Evolutionary conservation across 2,797 vertebrate species (phyloP).

Genomic region (Sebastes ruberrimus): DNA sequence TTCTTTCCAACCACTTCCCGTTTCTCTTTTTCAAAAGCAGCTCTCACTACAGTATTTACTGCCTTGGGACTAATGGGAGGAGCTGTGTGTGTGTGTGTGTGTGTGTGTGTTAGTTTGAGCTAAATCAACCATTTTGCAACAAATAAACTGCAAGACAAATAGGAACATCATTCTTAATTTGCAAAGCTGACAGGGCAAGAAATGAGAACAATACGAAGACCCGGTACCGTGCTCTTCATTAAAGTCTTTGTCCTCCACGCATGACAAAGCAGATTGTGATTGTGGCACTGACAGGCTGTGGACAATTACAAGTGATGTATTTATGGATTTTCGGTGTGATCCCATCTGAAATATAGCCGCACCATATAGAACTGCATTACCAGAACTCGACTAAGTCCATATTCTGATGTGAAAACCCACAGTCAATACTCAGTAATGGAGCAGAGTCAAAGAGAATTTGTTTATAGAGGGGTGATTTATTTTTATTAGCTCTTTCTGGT

Average conservation of each 20-base stretch:
- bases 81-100: conserved; percentile 21
- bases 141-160: conserved; percentile 74
- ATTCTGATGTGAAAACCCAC: conserved; percentile 39
- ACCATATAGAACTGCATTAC: conserved; percentile 29
- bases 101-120: conserved; percentile 50
- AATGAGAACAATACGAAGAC: conserved; percentile 72
- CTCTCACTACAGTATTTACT: conserved; percentile 43
- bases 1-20: conserved; percentile 25
- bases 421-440: conserved; percentile 49
- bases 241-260: conserved; percentile 69
- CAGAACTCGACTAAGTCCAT: conserved; percentile 25
- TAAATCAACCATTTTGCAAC: conserved; percentile 74
- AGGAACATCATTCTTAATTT: conserved; percentile 82
- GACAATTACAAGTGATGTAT: conserved; percentile 75
- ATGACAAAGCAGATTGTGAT: conserved; percentile 65
- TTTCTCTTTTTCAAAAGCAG: conserved; percentile 34
- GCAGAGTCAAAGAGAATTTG: conserved; percentile 37
- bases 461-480: conserved; percentile 59
- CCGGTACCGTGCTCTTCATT: conserved; percentile 67
- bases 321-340: conserved; percentile 68
- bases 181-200: conserved; percentile 74
- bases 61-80: conserved; percentile 33
- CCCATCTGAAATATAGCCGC: conserved; percentile 58
- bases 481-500: conserved; percentile 57
- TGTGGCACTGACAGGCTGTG: conserved; percentile 64